These are phyloP conservation scores for Achroia grisella DNA, from an alignment of 1,140 invertebrate species.

Conservation along the genomic window DNA sequence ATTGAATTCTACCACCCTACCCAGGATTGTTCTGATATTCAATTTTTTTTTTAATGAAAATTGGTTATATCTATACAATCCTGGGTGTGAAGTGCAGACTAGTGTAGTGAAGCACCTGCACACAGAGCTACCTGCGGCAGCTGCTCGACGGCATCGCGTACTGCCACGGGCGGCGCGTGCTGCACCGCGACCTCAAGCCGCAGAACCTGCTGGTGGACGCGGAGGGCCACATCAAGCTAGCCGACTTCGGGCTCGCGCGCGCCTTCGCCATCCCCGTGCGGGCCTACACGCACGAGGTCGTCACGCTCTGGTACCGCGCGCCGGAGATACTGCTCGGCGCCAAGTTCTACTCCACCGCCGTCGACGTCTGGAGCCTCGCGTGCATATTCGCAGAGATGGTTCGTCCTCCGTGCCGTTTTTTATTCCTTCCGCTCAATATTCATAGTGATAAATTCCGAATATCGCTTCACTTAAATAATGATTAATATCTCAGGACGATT, in stretches of 20 bases:
- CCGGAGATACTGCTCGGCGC: constrained; percentile 95
- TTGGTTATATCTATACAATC: too few relatives aligned
- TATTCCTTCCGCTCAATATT: too few relatives aligned
- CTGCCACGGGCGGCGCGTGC: constrained; percentile 91
- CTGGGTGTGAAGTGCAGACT: too few relatives aligned
- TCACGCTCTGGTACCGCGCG: constrained; percentile 97
- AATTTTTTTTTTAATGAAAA: too few relatives aligned
- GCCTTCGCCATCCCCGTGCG: constrained; percentile 88
- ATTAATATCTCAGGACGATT: too few relatives aligned
- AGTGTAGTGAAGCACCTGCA: too few relatives aligned
- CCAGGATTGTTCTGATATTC: too few relatives aligned
- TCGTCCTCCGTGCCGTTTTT: constrained; percentile 20
- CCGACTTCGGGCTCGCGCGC: constrained; percentile 92
- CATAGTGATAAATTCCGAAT: too few relatives aligned
- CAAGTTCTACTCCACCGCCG: constrained; percentile 90
- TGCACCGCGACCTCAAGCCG: constrained; percentile 94
- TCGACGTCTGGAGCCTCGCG: constrained; percentile 97
- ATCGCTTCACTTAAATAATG: too few relatives aligned
- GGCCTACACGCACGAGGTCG: constrained; percentile 94
- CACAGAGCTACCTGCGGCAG: constrained; percentile 90
- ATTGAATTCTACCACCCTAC: too few relatives aligned
- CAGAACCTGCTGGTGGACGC: constrained; percentile 91
- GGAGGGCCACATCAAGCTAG: constrained; percentile 88
- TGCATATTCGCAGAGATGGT: constrained; percentile 97
- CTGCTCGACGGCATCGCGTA: constrained; percentile 92